phyloP scores from a whole-genome alignment of 2,888 invertebrate genomes.

The Orthosia gothica region DNA sequence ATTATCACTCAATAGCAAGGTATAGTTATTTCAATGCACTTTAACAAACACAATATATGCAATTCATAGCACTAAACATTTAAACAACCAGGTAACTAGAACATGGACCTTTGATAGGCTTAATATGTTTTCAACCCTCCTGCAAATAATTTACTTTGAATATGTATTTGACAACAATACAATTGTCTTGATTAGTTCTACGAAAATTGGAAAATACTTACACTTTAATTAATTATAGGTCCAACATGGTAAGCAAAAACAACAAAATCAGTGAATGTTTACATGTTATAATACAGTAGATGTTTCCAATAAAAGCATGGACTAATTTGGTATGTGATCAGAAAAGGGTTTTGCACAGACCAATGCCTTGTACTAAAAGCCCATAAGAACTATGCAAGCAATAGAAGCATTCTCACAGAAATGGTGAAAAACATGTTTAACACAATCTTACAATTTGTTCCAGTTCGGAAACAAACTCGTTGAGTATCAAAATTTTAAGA shows the following conservation, averaged over 20 bases:
- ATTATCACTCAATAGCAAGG: background rate
- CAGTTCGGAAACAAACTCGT: background rate
- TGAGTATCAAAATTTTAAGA: background rate
- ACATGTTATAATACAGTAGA: constrained; percentile 19
- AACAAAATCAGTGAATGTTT: constrained; percentile 40
- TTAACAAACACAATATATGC: background rate
- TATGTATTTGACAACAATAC: background rate
- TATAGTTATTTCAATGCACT: background rate
- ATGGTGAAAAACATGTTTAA: background rate
- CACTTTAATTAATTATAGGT: constrained; percentile 34
- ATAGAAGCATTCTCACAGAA: constrained; percentile 4
- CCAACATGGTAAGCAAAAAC: constrained; percentile 55
- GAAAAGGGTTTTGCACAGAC: background rate
- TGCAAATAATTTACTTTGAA: background rate
- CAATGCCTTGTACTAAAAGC: constrained; percentile 9
- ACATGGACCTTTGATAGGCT: background rate
- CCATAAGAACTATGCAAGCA: constrained; percentile 16
- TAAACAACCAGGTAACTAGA: background rate
- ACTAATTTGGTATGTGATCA: background rate
- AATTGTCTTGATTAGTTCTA: constrained; percentile 9
- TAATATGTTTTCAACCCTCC: constrained; percentile 2
- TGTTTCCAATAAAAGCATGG: constrained; percentile 9
- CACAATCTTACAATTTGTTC: background rate
- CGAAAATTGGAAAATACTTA: constrained; percentile 47
- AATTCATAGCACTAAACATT: background rate